Base-by-base conservation (phyloP, 1,140 invertebrate genomes). In the Leguminivora glycinivorella region DNA sequence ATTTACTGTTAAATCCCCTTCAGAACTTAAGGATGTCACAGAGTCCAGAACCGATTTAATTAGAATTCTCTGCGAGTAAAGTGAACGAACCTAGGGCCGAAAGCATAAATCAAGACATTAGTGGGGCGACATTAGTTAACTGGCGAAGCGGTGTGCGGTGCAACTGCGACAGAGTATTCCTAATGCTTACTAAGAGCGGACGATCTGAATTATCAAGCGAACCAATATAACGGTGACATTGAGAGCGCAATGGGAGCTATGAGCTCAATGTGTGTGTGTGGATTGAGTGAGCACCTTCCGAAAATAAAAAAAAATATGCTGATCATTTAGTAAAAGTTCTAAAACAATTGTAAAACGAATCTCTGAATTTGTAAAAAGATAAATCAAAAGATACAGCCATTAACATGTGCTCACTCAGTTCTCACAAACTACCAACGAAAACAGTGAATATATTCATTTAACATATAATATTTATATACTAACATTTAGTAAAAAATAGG, bases 101-200 rank as follows among this genome's bases (percentile, higher is more conserved):
- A 47, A 66, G 71, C 72, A 79, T 82, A 79, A 82, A 79, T 79
- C 78, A 80, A 76, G 67, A 74, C 76, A 75, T 79, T 77, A 82
- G 74, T 67, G 63, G 56, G 63, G 68, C 52, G 74, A 72, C 78
- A 72, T 74, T 70, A 73, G 70, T 79, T 76, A 76, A 76, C 69
- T 72, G 67, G 69, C 70, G 58, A 70, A 68, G 66, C 69, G 56
- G 38, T 68, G 58, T 63, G 58, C 58, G n/a, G 26, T 29, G 58
- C 58, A 63, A 17, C 58, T 26, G 14, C 17, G 6, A 22, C 47
- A 5, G 19, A 10, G 47, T 52, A 52, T 52, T 52, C 47, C 19
- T 22, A 52, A 10, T 22, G 47, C 47, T 52, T 7, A 9, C 14
- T 22, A 52, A 22, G 2, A 6, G 14, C 7, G 17, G 4, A 22